phyloP scores from a whole-genome alignment of 2,797 vertebrate species.

The Cetoscarus ocellatus region DNA sequence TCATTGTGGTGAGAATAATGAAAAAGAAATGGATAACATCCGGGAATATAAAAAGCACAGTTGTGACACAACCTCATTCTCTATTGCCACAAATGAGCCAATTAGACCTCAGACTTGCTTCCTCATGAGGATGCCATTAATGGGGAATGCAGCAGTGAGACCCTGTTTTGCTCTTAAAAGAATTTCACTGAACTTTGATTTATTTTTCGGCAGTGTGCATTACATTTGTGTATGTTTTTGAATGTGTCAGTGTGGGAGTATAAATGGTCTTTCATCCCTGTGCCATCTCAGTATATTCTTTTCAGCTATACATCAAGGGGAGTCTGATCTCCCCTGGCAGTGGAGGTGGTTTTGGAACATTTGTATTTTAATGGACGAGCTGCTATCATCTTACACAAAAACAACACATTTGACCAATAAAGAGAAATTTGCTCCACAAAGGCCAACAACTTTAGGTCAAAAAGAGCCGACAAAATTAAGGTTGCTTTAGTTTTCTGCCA shows the following conservation, averaged over 20 bases:
- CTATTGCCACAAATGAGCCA: constrained; percentile 51
- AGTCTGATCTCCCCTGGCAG: constrained; percentile 14
- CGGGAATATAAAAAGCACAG: constrained; percentile 39
- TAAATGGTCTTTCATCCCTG: constrained; percentile 42
- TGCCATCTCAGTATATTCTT: constrained; percentile 25
- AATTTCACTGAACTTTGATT: constrained; percentile 37
- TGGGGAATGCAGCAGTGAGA: constrained; percentile 20
- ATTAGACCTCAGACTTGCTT: constrained; percentile 53
- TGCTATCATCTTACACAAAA: constrained; percentile 15
- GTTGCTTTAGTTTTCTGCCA: too few relatives aligned
- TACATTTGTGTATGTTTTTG: constrained; percentile 7
- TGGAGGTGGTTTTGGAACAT: constrained; percentile 15
- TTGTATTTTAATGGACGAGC: constrained; percentile 35
- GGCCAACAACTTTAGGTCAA: too few relatives aligned
- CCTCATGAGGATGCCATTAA: constrained; percentile 29
- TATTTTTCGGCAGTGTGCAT: constrained; percentile 33
- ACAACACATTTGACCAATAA: constrained; percentile 11
- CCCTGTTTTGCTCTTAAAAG: constrained; percentile 23
- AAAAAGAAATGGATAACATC: constrained; percentile 47
- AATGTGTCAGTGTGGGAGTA: constrained; percentile 2
- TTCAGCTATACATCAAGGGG: constrained; percentile 19
- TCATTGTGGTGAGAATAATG: constrained; percentile 38
- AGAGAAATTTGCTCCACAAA: not conserved
- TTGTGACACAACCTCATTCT: constrained; percentile 33
- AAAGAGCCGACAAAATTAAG: too few relatives aligned